Base-by-base conservation (phyloP, 2,797 vertebrate species). In the Poeciliopsis turneri region DNA sequence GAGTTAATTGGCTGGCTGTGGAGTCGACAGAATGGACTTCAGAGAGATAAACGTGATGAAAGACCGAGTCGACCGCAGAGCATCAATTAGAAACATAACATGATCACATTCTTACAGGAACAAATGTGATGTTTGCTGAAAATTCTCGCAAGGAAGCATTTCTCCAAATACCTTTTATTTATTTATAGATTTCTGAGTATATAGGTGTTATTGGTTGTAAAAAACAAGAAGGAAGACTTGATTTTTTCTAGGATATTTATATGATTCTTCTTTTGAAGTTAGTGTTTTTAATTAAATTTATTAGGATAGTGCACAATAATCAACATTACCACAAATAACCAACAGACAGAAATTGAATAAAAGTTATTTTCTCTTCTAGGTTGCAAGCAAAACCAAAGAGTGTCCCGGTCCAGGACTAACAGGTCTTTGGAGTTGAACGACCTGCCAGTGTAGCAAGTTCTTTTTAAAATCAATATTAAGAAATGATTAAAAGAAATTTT, bases 1-100 rank as follows among this genome's bases (percentile, higher is more conserved):
- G 23, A 13, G 64, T 69, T 85, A 82, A 85, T 78, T 82, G 66
- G 68, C 64, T 64, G 39, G 20, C 59, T 81, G 73, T 18, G 49
- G 53, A 78, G 41, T 45, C 61, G 74, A 83, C 76, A 33, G 73
- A 46, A 33, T n/a, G 70, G 82, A 1, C 25, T 41, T 46, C n/a
- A 49, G 0, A 74, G 46, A 82, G 77, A 87, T 82, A 76, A 78
- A 80, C 64, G 79, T 36, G 75, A 74, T n/a, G 80, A 77, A 68
- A 72, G 55, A 36, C 69, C 0, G 73, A 70, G 83, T 47, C 18
- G 72, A 75, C 25, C 12, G 18, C 36, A 0, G 15, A 0, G 9
- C 53, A 1, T 46, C 64, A 64, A 53, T 43, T 36, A 9, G 71
- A 77, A 30, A 8, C 45, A 2, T 55, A 74, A 53, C 23, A 82